These are phyloP conservation scores for Thumatha senex DNA, from an alignment of 2,888 invertebrate species.

Conservation along the genomic window DNA sequence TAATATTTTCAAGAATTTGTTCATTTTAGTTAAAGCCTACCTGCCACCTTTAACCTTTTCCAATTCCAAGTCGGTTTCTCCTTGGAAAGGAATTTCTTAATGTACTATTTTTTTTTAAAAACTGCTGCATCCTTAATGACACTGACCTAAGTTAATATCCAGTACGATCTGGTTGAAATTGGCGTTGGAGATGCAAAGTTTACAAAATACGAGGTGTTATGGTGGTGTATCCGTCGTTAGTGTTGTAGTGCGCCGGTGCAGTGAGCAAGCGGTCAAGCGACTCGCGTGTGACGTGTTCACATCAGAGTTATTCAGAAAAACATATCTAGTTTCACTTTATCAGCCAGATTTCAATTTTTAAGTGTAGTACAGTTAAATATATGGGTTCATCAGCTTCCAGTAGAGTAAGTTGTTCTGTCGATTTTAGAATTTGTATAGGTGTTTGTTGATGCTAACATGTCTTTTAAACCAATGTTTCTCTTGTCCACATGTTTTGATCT, in stretches of 20 bases:
- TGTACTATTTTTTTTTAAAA: too few relatives aligned
- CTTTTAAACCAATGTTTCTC: too few relatives aligned
- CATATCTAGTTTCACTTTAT: constrained; percentile 19
- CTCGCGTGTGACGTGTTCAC: constrained; percentile 10
- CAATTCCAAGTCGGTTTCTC: too few relatives aligned
- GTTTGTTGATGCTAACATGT: neutral
- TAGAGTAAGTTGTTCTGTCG: constrained; percentile 43
- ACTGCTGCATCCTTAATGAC: constrained; percentile 33
- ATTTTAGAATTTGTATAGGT: neutral
- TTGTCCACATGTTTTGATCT: too few relatives aligned
- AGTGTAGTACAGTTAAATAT: constrained; percentile 46
- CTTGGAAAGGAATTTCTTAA: too few relatives aligned
- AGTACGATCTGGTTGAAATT: constrained; percentile 41
- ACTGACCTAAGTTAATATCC: constrained; percentile 35
- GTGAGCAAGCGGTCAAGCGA: constrained; percentile 34
- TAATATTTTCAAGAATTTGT: too few relatives aligned
- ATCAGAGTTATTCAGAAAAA: neutral
- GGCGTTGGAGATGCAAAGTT: constrained; percentile 41
- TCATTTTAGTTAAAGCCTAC: too few relatives aligned
- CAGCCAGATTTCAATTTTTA: constrained; percentile 26
- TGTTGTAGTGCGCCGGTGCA: constrained; percentile 40
- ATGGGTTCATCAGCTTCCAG: constrained; percentile 63
- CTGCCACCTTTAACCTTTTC: too few relatives aligned
- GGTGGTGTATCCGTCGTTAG: constrained; percentile 18
- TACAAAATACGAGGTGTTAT: constrained; percentile 58